Evolutionary conservation across 2,113 vertebrate genomes (phyloP), one percentile per base, ranked within the genome.

Genomic region (Zosterops borbonicus): DNA sequence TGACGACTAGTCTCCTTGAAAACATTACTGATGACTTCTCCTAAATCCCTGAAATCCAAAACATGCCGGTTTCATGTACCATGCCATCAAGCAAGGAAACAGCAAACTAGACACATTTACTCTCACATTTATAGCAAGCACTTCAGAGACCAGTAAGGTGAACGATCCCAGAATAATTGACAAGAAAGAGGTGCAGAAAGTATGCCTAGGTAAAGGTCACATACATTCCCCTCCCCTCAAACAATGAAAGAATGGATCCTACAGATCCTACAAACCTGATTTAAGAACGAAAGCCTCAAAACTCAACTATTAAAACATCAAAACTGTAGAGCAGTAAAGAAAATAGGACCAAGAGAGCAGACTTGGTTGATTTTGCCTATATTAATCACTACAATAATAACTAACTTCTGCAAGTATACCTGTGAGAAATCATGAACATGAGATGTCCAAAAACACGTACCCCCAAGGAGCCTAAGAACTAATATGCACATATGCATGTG

Each of bases 181-280:
- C 35, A 44, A 58, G 12, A 29, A 63, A 23, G 7, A 58, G 18
- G 17, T 2, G 1, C 25, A 77, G 15, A 53, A 83, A 67, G 39
- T 31, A 65, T 20, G 35, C 52, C 41, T 17, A 80, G 24, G 11
- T 50, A 52, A 90, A 83, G 9, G 21, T 55, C 58, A 76, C 23
- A 25, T 19, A 44, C 2, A 6, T 68, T 47, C 8, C 5, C 12
- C 20, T 10, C 3, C 9, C 11, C 1, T 0, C 17, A 10, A 74
- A 33, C 17, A 88, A 37, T 4, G 12, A 29, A 82, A 55, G 21
- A 63, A 7, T 33, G 10, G 21, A 73, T 81, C 47, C 50, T 77
- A 83, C n/a, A 85, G 29, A 75, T n/a, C n/a, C n/a, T 25, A 68
- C 5, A 89, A 92, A 55, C 16, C 27, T 47, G 8, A 70, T 64